Evolutionary conservation across 2,888 invertebrate genomes (phyloP), one percentile per base, ranked within the genome.

Genomic region (Ichneumoninae sp.): DNA sequence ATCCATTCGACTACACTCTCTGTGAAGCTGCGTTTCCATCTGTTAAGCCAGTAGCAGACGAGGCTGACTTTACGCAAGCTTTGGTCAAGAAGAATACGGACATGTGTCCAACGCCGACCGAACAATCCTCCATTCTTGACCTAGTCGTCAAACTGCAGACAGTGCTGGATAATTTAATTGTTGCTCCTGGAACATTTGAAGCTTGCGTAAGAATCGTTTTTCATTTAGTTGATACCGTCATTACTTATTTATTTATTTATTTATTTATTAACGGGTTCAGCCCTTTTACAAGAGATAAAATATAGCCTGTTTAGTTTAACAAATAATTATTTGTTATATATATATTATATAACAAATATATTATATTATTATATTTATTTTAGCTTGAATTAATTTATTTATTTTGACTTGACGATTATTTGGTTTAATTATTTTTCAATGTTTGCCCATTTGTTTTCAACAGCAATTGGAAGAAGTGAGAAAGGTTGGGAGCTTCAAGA

Each of bases 401-500:
- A 10, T 60, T 60, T 47, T 47, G 13, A 0, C 3, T 16, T 16
- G 13, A 40, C 26, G 22, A 75, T n/a, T 36, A 1, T 13, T 63
- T 68, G 52, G 19, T 52, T 70, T 13, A 69, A 26, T 19, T 50
- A 10, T 69, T 66, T 19, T 68, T 1, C n/a, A 69, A 66, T 19
- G 16, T 19, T 68, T 40, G 3, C 30, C 19, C 16, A 65, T 33
- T 22, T 30, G 50, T 76, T 70, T 1, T 52, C 52, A 93, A 19
- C 88, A 97, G 97, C 97, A 98, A 96, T 94, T 98, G 70, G 98
- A 98, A 92, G 99, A 99, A 94, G 98, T 99, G 0, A 96, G 99
- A 0, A 98, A 98, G 94, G 99, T 99, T 7, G 99, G 99, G 0
- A 98, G 99, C 0, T 99, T 98, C 94, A 99, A 99, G 94, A 99